Evolutionary conservation across 1,140 invertebrate species (phyloP).

Genomic region (Prorops nasuta): DNA sequence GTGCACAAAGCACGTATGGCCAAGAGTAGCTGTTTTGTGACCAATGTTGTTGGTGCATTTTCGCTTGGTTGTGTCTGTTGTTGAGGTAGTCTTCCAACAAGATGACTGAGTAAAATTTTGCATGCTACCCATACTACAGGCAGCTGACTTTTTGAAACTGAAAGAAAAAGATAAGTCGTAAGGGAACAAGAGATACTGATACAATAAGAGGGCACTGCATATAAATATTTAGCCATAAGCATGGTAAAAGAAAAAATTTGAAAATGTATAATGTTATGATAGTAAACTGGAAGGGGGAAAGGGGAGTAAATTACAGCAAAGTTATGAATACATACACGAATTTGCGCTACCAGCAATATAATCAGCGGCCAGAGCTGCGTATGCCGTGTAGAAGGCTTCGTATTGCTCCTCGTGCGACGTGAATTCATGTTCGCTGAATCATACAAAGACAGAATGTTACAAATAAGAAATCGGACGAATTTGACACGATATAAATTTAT

Average conservation of each 20-base stretch:
- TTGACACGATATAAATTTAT: conserved; percentile 18
- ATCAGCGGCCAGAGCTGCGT: conserved; percentile 73
- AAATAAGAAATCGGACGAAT: conserved; percentile 9
- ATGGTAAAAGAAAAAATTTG: conserved; percentile 22
- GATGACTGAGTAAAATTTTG: conserved; percentile 60
- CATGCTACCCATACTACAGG: conserved; percentile 59
- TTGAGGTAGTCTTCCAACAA: conserved; percentile 57
- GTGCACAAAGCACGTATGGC: conserved; percentile 63
- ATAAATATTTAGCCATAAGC: too few species aligned
- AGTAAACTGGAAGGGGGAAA: too few species aligned
- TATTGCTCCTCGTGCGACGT: conserved; percentile 71
- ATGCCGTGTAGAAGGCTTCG: conserved; percentile 74
- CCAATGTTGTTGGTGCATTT: conserved; percentile 45
- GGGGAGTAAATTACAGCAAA: too few species aligned
- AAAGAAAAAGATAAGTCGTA: too few species aligned
- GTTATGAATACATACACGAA: conserved; percentile 67
- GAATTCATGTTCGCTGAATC: conserved; percentile 71
- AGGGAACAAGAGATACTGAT: too few species aligned
- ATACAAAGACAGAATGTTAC: conserved; percentile 41
- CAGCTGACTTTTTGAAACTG: conserved; percentile 67
- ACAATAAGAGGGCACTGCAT: too few species aligned
- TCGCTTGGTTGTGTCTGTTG: conserved; percentile 38
- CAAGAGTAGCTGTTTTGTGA: conserved; percentile 59
- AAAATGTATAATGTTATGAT: too few species aligned
- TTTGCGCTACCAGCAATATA: conserved; percentile 69